Percentiles rank a stretch among this genome's conserved stretches.
Evolutionary conservation across 2,888 invertebrate species (phyloP).

Genomic region (Coelogynopora nodosa): DNA sequence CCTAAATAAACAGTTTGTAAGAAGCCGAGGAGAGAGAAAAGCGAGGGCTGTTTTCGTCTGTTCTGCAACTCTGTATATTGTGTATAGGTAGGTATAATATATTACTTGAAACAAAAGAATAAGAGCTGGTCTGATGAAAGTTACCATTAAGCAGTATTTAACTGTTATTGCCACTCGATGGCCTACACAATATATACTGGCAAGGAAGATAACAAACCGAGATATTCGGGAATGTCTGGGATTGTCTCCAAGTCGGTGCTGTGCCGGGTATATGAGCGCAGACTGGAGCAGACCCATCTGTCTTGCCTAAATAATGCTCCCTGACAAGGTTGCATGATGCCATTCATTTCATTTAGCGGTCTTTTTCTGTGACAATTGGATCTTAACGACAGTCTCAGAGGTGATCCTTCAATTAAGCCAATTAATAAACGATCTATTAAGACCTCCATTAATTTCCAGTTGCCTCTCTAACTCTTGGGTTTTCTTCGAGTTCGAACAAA

Average conservation of each 20-base stretch:
- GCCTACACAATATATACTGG: not conserved
- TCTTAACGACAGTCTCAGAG: not conserved
- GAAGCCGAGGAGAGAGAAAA: not conserved
- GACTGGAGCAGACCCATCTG: not conserved
- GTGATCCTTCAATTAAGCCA: slow-evolving; percentile 24
- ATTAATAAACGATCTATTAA: slow-evolving; percentile 20
- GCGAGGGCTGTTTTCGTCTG: not conserved
- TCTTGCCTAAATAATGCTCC: not conserved
- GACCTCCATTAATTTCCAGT: no score
- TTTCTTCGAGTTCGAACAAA: not conserved
- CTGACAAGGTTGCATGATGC: not conserved
- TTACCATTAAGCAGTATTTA: not conserved
- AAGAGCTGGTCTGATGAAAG: not conserved
- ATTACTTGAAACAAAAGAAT: not conserved
- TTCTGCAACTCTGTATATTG: not conserved
- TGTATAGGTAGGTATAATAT: no score
- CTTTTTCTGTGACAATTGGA: slow-evolving; percentile 3
- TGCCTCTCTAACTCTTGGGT: not conserved
- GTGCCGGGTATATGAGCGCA: no score
- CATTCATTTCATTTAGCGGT: not conserved
- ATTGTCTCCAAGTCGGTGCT: not conserved
- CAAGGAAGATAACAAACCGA: not conserved
- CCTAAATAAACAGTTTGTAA: not conserved
- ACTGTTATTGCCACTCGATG: not conserved
- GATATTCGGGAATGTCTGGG: not conserved